phyloP scores from a whole-genome alignment of 2,113 vertebrate species.

The Pan troglodytes region NHGRI_mPanTro3-v2.1_pri NC_072407.2:17404501-17405000 shows the following conservation, averaged over 20 bases:
- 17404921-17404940: not conserved
- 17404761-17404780: not conserved
- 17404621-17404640: not conserved
- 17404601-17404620: not conserved
- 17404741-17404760: not conserved
- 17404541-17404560: not conserved
- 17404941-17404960: not conserved
- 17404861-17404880: not conserved
- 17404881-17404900: not conserved
- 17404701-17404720: not conserved
- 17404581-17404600: not conserved
- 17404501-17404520: not conserved
- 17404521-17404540: not conserved
- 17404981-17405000: not conserved
- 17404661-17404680: not conserved
- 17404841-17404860: not conserved
- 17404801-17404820: not conserved
- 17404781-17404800: not conserved
- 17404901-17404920: not conserved
- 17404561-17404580: not conserved
- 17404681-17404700: not conserved
- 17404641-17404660: not conserved
- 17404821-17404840: not conserved
- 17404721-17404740: not conserved
- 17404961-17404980: not conserved